These are phyloP conservation scores for Myrmecobius fasciatus DNA, from an alignment of 2,113 vertebrate genomes.

Conservation along the genomic window DNA sequence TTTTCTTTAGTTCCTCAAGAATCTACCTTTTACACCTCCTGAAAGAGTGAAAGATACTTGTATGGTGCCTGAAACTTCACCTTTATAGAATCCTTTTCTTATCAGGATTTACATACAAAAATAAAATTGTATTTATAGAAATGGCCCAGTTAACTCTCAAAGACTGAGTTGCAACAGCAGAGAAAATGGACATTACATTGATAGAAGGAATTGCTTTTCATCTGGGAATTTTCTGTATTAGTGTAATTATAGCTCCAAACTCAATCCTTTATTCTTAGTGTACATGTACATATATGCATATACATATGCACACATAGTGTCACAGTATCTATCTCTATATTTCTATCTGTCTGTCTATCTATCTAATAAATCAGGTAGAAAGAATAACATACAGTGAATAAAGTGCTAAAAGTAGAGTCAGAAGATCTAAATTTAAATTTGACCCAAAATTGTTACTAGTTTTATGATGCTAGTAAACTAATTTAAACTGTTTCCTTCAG, in stretches of 20 bases:
- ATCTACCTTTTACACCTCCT: no score
- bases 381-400: neutral
- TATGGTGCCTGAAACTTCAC: neutral
- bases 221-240: neutral
- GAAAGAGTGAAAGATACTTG: neutral
- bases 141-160: neutral
- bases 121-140: neutral
- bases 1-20: no score
- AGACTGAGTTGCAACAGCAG: neutral
- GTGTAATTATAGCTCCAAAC: neutral
- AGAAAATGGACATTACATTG: neutral
- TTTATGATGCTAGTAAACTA: neutral
- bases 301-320: no score
- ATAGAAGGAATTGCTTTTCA: neutral
- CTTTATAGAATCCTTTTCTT: neutral
- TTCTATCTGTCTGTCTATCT: neutral
- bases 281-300: no score
- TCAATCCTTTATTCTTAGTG: neutral
- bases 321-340: neutral
- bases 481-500: neutral
- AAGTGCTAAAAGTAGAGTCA: neutral
- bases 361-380: neutral
- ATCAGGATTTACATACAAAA: neutral
- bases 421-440: neutral
- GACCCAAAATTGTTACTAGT: neutral